Evolutionary conservation across 2,888 invertebrate species (phyloP).

Genomic region (Poecilobothrus nobilitatus): DNA sequence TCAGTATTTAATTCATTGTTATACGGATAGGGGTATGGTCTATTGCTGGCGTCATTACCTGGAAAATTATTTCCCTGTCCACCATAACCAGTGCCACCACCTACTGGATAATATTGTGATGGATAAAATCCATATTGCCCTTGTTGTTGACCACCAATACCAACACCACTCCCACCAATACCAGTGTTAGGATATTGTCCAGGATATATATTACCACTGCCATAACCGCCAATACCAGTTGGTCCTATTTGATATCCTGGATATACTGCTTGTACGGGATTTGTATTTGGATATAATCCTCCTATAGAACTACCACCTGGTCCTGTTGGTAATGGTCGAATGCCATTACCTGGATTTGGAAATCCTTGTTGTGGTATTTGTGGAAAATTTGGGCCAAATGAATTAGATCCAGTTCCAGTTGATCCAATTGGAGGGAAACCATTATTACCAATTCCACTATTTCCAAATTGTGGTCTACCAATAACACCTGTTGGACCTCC

Average conservation of each 20-base stretch:
- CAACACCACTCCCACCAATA: slow-evolving; percentile 15
- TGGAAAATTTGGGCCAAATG: slow-evolving; percentile 14
- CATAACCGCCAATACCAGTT: slow-evolving; percentile 18
- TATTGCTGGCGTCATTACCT: background rate
- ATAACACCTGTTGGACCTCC: slow-evolving; percentile 50
- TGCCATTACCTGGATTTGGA: slow-evolving; percentile 24
- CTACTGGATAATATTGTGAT: slow-evolving; percentile 21
- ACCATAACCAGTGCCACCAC: slow-evolving; percentile 14
- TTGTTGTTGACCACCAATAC: slow-evolving; percentile 15
- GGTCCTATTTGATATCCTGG: background rate
- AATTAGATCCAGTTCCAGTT: slow-evolving; percentile 10
- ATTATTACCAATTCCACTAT: slow-evolving; percentile 5
- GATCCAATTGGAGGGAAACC: background rate
- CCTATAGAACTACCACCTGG: slow-evolving; percentile 20
- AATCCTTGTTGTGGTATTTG: slow-evolving; percentile 18
- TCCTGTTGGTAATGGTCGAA: slow-evolving; percentile 24
- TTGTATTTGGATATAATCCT: slow-evolving; percentile 9
- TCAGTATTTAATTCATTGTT: background rate
- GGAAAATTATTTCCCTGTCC: slow-evolving; percentile 13
- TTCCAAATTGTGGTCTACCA: slow-evolving; percentile 29
- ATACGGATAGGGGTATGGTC: background rate
- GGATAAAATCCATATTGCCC: slow-evolving; percentile 16
- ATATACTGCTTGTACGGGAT: background rate
- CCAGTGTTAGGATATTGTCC: slow-evolving; percentile 18
- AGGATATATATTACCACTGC: slow-evolving; percentile 20